Evolutionary conservation across 2,113 vertebrate species (phyloP).

Genomic region (Sminthopsis crassicaudata): DNA sequence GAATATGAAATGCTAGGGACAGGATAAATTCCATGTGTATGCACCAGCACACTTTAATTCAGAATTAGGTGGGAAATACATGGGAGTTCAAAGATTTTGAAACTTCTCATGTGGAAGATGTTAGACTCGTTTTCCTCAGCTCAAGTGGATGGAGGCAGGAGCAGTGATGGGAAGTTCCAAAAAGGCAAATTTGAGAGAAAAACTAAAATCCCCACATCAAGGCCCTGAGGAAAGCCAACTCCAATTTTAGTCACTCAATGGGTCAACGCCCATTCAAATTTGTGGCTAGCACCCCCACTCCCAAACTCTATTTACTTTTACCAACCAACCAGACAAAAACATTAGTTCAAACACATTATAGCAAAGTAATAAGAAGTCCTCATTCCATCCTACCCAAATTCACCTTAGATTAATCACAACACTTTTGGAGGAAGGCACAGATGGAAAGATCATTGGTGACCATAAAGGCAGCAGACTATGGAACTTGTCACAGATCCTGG

Average conservation of each 20-base stretch:
- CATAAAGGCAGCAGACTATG: not conserved
- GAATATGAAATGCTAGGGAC: not conserved
- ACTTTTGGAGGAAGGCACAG: not conserved
- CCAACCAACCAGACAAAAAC: not conserved
- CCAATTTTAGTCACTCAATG: not conserved
- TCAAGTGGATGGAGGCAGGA: no score
- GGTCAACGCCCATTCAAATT: not conserved
- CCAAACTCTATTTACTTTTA: not conserved
- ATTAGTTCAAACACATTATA: not conserved
- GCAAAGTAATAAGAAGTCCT: not conserved
- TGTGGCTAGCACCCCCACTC: not conserved
- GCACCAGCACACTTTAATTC: not conserved
- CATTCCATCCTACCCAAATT: not conserved
- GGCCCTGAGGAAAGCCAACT: rapidly evolving
- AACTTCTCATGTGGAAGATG: no score
- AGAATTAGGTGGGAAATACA: no score
- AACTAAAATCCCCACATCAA: not conserved
- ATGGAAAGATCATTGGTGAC: not conserved
- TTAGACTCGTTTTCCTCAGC: no score
- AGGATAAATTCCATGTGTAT: not conserved
- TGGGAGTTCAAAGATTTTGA: no score
- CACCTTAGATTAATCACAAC: not conserved
- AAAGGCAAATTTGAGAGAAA: not conserved
- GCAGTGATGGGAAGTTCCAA: no score
- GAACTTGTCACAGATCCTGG: not conserved